These are phyloP conservation scores for Chaunax sp. DNA, from an alignment of 2,797 vertebrate genomes.

Conservation along the genomic window DNA sequence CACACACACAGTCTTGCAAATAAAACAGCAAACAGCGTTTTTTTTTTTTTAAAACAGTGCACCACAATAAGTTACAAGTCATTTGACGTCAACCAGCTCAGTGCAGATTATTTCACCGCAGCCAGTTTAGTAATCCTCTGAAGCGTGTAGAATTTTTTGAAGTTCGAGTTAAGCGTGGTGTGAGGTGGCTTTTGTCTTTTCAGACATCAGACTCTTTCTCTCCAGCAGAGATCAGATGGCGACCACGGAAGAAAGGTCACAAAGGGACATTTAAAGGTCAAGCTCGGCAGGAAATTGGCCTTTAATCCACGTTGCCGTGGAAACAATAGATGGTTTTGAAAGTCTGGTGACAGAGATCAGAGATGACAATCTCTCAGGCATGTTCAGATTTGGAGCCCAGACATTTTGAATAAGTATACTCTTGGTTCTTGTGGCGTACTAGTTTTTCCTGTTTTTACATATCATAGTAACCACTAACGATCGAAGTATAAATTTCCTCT, in stretches of 20 bases:
- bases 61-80: not conserved
- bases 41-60: too few relatives aligned
- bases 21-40: too few relatives aligned
- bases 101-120: not conserved
- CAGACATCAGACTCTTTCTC: conserved; percentile 26
- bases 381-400: conserved; percentile 13
- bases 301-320: conserved; percentile 68
- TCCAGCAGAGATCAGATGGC: conserved; percentile 62
- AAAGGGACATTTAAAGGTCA: conserved; percentile 71
- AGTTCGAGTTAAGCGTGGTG: not conserved
- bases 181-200: conserved; percentile 18
- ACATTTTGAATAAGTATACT: not conserved
- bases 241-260: conserved; percentile 65
- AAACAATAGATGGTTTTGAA: conserved; percentile 56
- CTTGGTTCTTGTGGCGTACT: not conserved
- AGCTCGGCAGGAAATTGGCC: conserved; percentile 58
- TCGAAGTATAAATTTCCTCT: not conserved
- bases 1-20: too few relatives aligned
- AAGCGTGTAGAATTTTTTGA: not conserved
- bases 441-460: not conserved
- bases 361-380: conserved; percentile 42
- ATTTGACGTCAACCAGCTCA: not conserved
- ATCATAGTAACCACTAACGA: not conserved
- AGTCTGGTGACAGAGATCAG: conserved; percentile 59
- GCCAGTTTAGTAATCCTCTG: not conserved